These are phyloP conservation scores for Phymorhynchus buccinoides DNA, from an alignment of 1,140 invertebrate genomes.

Conservation along the genomic window DNA sequence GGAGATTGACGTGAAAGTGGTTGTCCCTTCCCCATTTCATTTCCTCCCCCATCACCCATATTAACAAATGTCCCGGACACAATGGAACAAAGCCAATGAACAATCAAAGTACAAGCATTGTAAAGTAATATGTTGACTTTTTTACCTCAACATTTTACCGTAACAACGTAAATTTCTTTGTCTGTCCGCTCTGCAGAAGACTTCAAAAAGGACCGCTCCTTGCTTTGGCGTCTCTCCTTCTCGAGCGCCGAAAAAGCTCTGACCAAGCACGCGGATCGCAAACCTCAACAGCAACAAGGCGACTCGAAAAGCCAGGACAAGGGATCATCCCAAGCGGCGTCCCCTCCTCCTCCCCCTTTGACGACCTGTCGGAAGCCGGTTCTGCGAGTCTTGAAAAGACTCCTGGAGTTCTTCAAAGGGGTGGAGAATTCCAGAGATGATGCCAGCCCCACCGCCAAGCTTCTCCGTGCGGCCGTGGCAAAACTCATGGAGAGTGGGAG, in stretches of 20 bases:
- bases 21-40: no score
- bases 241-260: constrained; percentile 21
- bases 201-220: neutral
- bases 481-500: neutral
- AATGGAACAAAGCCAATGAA: no score
- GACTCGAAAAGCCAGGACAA: neutral
- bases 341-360: neutral
- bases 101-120: no score
- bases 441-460: neutral
- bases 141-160: no score
- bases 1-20: no score
- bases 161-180: no score
- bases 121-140: no score
- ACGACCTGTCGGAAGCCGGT: constrained; percentile 4
- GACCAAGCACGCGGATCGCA: constrained; percentile 6
- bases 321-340: neutral
- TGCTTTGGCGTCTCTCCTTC: constrained; percentile 30
- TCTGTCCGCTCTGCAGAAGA: neutral
- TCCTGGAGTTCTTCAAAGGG: constrained; percentile 27
- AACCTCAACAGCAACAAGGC: no score
- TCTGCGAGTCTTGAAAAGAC: constrained; percentile 20
- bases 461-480: neutral
- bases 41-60: no score
- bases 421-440: constrained; percentile 2
- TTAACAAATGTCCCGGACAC: no score